Evolutionary conservation across 2,797 vertebrate genomes (phyloP), one percentile per base, ranked within the genome.

Genomic region (Leptoclinus maculatus): DNA sequence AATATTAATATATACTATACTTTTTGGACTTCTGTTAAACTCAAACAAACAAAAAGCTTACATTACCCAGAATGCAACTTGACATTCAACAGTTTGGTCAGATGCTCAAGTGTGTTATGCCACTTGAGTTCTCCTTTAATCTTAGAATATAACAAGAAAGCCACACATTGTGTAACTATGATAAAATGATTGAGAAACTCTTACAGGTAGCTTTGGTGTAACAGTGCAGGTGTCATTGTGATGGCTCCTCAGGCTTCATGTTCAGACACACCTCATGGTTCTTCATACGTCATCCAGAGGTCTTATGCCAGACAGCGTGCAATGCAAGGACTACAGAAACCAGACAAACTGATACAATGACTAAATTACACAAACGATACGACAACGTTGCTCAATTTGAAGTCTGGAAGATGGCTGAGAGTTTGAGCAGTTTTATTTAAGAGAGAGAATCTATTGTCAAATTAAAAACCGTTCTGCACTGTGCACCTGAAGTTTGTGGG

Each of bases 191-290:
- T 76, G 65, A 58, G 58, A 81, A 60, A 82, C 60, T 80, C 41
- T 59, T 43, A 87, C 64, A 87, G 60, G 75, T 59, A 74, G 54
- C 63, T 60, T 14, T 70, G 64, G 45, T 66, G 60, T 53, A 78
- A 70, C 72, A 83, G 76, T 70, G 59, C 85, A 85, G 84, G 84
- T 91, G 86, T 87, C 77, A 75, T 45, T 54, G 66, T 74, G 74
- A 69, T 60, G 74, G 82, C 78, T 84, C 58, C 49, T 76, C 23
- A 71, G 51, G 41, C 70, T 4, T 79, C 93, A 14, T 90, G 94
- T 89, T 76, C 23, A 21, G 60, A 91, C 94, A 86, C 17, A 91
- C 66, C 68, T 79, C 23, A 45, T 5, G 39, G 74, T 70, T 73
- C 57, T 87, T 78, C 86, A 5, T 78, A 69, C 73, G 71, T 90